Base-by-base conservation (phyloP, 30 jellyfish, hydroid and myxozoan species). In the Aurelia aurita region DNA sequence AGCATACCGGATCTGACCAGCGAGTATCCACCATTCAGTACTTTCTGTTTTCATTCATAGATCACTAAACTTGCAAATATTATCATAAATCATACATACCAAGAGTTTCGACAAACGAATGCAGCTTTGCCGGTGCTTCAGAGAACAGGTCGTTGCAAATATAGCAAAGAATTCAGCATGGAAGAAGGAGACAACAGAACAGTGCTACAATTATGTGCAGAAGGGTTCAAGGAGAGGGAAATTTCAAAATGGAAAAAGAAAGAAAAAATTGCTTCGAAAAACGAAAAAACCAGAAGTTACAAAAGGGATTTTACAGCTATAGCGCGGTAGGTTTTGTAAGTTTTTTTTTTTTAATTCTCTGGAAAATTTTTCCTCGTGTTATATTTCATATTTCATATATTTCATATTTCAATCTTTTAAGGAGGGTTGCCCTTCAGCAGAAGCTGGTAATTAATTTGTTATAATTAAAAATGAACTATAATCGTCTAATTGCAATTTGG, bases 191-290 rank as follows among this genome's bases (percentile, higher is more conserved):
- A 14, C 19, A 34, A 60, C 21, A 58, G 31, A 71, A 59, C 87
- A 27, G 21, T 83, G 35, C 81, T 83, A 0, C 87, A 83, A 80
- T 20, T 83, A 4, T 74, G 86, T 60, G 87, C 87, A 8, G 87
- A 69, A 61, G 93, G 86, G 2, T 83, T 66, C 75, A 43, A 60
- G 45, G 70, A 74, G 13, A 57, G 81, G 54, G 20, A 25, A 9
- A 58, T 72, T 55, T 1, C 45, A 26, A 39, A 58, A 31, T 13
- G 35, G 59, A 2, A 28, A 5, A 55, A 0, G 45, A 57, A 0
- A 19, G 16, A 22, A 47, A 80, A 45, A 25, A 58, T 12, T 23
- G 31, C 15, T 12, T 27, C 0, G 62, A 32, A 31, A 14, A 57
- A 49, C 4, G 21, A 35, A 14, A 59, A 57, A 22, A 20, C 31